Conservation (phyloP, 2,888 invertebrate genomes). For the Fragum fragum region DNA sequence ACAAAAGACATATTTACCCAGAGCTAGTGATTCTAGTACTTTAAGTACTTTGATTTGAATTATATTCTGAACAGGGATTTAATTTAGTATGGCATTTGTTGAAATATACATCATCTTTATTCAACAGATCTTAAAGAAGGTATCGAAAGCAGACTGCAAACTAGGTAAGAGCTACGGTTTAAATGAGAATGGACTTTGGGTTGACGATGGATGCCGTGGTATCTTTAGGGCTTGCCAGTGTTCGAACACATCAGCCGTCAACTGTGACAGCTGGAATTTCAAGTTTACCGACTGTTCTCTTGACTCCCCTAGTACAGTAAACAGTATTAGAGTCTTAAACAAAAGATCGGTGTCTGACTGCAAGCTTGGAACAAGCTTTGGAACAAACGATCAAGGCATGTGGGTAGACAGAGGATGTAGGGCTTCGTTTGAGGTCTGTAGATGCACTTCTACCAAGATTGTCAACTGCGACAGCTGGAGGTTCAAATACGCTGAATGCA, state of each 20-base stretch:
- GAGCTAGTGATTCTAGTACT: too few species aligned
- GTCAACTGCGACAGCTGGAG: conserved; percentile 2
- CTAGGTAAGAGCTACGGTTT: background rate
- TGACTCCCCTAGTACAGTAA: background rate
- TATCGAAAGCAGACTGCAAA: background rate
- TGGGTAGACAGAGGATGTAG: background rate
- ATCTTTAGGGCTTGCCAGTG: background rate
- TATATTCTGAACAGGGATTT: too few species aligned
- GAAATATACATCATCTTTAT: too few species aligned
- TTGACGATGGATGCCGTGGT: background rate
- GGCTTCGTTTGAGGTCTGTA: background rate
- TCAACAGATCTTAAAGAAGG: too few species aligned
- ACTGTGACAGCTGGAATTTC: background rate
- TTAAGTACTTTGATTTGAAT: too few species aligned
- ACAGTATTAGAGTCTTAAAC: background rate
- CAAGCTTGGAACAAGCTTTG: background rate
- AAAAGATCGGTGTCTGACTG: background rate
- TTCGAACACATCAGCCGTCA: background rate
- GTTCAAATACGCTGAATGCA: background rate
- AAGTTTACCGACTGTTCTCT: background rate
- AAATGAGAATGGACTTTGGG: background rate
- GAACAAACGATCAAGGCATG: background rate
- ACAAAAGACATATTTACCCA: too few species aligned
- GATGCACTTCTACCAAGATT: background rate
- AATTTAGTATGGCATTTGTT: too few species aligned